Base-by-base conservation (phyloP, 1,140 invertebrate species). In the Anastrepha obliqua region DNA sequence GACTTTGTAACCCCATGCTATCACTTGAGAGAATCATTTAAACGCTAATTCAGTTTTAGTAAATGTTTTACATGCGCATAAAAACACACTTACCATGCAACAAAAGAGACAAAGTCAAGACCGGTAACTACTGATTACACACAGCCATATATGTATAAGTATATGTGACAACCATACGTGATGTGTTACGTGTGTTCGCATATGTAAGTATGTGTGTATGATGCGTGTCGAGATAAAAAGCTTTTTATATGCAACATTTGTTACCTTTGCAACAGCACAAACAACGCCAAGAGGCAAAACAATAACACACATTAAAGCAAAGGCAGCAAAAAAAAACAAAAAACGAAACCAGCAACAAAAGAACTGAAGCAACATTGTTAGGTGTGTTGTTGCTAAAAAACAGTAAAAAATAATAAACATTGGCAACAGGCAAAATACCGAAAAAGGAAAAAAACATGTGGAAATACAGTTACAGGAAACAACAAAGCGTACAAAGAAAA, bases 231-330 rank as follows among this genome's bases (percentile, higher is more conserved):
- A 74, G 42, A 47, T 47, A 74, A 74, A 65, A 74, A 74, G 42
- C 67, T 74, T 74, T 74, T 74, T 74, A 74, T 42, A 74, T 47
- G 39, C 67, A 74, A 74, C 67, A 74, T 74, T 74, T 74, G 67
- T 74, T 47, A 47, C 42, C 17, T 29, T 47, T 74, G 67, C 67
- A 74, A 74, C 13, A 47, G 39, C 51, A 20, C 65, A 74, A 74
- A 74, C 67, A 74, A 74, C 5, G 67, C 42, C 67, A 15, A 44
- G 15, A 17, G 67, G 42, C 39, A 74, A 74, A 74, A 74, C 42
- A 74, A 74, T 74, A 74, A 74, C 42, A 47, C 5, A 65, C 20
- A 74, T 74, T 42, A 17, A 74, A 42, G 67, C 6, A 6, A 17
- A 44, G 3, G 67, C 39, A n/a, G 13, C 3, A 74, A 74, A 47